Conservation (phyloP, 2,888 invertebrate species). For the Diaprepes abbreviatus region DNA sequence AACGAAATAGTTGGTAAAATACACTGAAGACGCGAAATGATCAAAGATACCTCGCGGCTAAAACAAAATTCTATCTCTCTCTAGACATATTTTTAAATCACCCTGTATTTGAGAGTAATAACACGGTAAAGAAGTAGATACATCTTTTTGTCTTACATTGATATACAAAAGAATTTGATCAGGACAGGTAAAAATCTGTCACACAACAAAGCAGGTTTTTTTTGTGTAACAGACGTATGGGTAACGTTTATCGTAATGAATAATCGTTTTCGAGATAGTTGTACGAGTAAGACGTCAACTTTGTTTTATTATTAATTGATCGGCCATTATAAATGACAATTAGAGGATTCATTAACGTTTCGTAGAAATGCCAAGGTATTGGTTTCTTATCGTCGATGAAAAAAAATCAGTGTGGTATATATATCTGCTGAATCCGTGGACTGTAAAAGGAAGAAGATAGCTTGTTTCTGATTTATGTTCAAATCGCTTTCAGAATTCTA, state of each 20-base stretch:
- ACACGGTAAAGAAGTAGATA: background rate
- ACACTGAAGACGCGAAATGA: no score
- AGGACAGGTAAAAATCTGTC: constrained; percentile 30
- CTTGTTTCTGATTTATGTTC: constrained; percentile 41
- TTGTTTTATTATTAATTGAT: constrained; percentile 58
- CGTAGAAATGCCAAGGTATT: constrained; percentile 38
- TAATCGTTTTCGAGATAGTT: constrained; percentile 46
- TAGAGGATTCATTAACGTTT: constrained; percentile 51
- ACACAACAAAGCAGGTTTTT: constrained; percentile 36
- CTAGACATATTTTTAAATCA: no score
- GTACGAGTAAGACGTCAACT: constrained; percentile 56
- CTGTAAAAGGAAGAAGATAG: constrained; percentile 30
- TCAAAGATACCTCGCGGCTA: no score
- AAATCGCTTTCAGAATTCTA: constrained; percentile 41
- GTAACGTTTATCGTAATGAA: constrained; percentile 45
- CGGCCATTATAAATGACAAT: constrained; percentile 58
- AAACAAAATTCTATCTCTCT: no score
- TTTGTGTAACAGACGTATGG: constrained; percentile 24
- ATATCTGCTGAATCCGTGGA: constrained; percentile 40
- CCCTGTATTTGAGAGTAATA: no score
- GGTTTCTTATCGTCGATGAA: constrained; percentile 35
- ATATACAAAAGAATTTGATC: constrained; percentile 24
- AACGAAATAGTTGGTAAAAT: no score
- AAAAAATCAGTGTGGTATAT: constrained; percentile 33
- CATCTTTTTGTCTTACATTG: constrained; percentile 1